These are phyloP conservation scores for Gallinago media DNA, from an alignment of 2,113 vertebrate species.

Conservation along the genomic window DNA sequence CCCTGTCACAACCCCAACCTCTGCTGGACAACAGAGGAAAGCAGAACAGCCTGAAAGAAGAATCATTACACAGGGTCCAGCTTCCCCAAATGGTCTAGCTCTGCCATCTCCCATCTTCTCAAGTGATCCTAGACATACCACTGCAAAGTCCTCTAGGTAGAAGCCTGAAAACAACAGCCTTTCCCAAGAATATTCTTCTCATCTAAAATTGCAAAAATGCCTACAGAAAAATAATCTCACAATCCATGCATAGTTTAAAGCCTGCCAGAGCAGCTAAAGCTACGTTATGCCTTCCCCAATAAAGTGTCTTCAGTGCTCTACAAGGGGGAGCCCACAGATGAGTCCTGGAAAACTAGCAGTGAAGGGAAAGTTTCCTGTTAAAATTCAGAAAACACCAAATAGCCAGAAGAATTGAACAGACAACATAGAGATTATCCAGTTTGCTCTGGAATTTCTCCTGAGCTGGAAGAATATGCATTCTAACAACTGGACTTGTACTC, in stretches of 20 bases:
- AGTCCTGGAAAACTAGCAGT: slow-evolving; percentile 1
- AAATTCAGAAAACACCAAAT: neutral
- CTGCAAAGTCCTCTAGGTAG: neutral
- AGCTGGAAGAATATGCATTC: neutral
- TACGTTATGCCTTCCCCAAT: neutral
- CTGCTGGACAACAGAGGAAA: neutral
- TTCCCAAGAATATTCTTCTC: neutral
- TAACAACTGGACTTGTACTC: neutral
- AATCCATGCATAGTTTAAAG: neutral
- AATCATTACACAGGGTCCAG: neutral
- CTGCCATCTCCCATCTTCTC: neutral
- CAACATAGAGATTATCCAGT: neutral
- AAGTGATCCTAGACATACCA: neutral
- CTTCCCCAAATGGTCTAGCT: neutral
- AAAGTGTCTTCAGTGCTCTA: neutral
- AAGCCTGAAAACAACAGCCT: neutral
- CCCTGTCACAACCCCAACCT: neutral
- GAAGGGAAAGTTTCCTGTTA: neutral
- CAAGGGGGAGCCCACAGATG: neutral
- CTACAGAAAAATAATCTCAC: neutral
- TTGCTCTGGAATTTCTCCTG: neutral
- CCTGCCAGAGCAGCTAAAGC: neutral
- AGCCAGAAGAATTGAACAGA: neutral
- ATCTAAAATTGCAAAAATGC: neutral
- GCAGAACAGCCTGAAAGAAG: neutral